Percentiles rank a stretch among this genome's conserved stretches.
These are phyloP conservation scores for Microtus montanus DNA, from an alignment of 2,113 vertebrate species.

Conservation along the genomic window DNA sequence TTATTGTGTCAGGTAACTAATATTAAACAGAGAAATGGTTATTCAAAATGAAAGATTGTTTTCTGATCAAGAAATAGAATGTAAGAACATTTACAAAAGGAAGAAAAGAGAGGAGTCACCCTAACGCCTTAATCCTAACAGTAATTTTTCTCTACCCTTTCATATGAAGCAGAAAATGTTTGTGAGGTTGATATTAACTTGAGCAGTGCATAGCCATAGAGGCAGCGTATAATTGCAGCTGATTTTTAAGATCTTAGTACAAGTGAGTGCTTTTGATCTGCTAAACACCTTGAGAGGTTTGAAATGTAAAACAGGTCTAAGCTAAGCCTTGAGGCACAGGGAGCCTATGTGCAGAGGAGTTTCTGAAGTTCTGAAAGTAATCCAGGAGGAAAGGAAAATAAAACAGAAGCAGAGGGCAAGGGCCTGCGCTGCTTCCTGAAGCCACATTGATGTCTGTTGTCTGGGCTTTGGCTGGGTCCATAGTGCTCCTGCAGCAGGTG, in stretches of 20 bases:
- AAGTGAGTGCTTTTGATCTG: background rate
- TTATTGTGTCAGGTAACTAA: background rate
- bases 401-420: background rate
- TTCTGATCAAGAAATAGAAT: background rate
- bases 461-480: background rate
- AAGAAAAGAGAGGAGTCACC: background rate
- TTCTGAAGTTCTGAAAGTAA: background rate
- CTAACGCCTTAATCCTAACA: background rate
- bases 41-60: background rate
- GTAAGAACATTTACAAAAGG: background rate
- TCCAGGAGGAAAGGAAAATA: background rate
- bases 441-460: background rate
- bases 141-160: background rate
- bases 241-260: background rate
- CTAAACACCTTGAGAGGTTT: slow-evolving; percentile 29
- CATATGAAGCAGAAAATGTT: background rate
- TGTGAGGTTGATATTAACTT: background rate
- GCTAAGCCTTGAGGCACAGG: background rate
- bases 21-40: background rate
- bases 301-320: slow-evolving; percentile 19
- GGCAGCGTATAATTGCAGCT: background rate
- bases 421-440: background rate
- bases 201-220: background rate
- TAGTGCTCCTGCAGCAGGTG: background rate
- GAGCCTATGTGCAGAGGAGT: background rate